A percentile compares a stretch with the other conserved stretches of the same genome.
Evolutionary conservation across 2,113 vertebrate genomes (phyloP).

Genomic region (Etia nguti): DNA sequence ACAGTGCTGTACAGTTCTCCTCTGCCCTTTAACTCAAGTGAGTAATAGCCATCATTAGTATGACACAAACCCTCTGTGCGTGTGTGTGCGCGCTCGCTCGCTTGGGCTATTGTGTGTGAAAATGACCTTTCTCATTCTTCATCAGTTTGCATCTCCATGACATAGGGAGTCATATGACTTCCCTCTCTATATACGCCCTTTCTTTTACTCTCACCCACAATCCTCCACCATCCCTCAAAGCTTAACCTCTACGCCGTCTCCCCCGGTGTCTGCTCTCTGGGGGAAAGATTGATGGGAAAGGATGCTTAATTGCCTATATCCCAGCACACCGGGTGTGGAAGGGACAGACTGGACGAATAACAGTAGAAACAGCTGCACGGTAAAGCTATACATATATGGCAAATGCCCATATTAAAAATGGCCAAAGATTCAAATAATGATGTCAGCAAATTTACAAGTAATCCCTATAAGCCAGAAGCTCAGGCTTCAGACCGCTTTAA

Average conservation of each 20-base stretch:
- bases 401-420: not conserved
- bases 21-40: slow-evolving; percentile 45
- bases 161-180: not conserved
- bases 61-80: slow-evolving; percentile 16
- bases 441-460: not conserved
- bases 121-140: slow-evolving; percentile 55
- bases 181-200: not conserved
- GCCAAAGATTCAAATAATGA: not conserved
- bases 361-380: not conserved
- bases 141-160: slow-evolving; percentile 8
- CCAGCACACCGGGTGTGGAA: not conserved
- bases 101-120: not conserved
- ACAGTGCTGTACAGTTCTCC: slow-evolving; percentile 3
- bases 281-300: not conserved
- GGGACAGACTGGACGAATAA: not conserved
- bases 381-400: not conserved
- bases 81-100: not conserved
- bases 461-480: not conserved
- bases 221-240: slow-evolving; percentile 6
- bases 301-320: not conserved
- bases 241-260: not conserved
- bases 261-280: not conserved
- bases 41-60: slow-evolving; percentile 62
- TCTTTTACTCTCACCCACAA: not conserved
- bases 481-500: not conserved